Evolutionary conservation across 2,888 invertebrate species (phyloP), one percentile per base, ranked within the genome.

Genomic region (Bombylius discolor): DNA sequence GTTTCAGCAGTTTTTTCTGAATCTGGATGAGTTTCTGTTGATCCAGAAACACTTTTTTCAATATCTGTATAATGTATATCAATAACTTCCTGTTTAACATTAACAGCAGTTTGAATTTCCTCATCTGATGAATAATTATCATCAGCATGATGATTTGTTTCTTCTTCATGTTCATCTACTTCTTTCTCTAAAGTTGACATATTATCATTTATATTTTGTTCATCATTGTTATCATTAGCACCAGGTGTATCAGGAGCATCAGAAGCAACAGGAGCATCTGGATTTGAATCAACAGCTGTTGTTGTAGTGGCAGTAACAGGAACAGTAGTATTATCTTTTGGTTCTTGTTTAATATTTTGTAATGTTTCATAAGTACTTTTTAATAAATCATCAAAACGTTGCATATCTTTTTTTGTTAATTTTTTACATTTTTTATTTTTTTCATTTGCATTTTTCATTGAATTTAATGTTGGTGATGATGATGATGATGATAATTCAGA

Each of bases 271-370:
- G 61, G 59, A 31, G 64, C 66, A n/a, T 12, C 33, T 47, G 44
- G 13, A 47, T 12, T 39, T 32, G 39, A 36, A 7, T 34, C 56
- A n/a, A 23, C 48, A 12, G 3, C 14, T 45, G 34, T 12, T 12
- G 46, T 51, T 46, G 23, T 56, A 49, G 34, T 12, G 5, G 6
- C 49, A 6, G 34, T 9, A 23, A 14, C 42, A 2, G 23, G 14
- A 36, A 12, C 5, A 39, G 60, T 60, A n/a, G 62, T 67, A 23
- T 69, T 67, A 7, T 70, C 63, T 33, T 68, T 64, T 0, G 72
- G 72, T 58, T 72, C 72, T 54, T 71, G 67, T 49, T 72, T 72
- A 39, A 72, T 72, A 62, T 70, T 71, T 42, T 42, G 39, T 55
- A 72, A 58, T 4, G 70, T 69, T 58, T 62, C 69, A 60, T 71